Percentiles rank a stretch among this genome's conserved stretches.
These are phyloP conservation scores for Papilio helenus DNA, from an alignment of 1,140 invertebrate species.

Conservation along the genomic window DNA sequence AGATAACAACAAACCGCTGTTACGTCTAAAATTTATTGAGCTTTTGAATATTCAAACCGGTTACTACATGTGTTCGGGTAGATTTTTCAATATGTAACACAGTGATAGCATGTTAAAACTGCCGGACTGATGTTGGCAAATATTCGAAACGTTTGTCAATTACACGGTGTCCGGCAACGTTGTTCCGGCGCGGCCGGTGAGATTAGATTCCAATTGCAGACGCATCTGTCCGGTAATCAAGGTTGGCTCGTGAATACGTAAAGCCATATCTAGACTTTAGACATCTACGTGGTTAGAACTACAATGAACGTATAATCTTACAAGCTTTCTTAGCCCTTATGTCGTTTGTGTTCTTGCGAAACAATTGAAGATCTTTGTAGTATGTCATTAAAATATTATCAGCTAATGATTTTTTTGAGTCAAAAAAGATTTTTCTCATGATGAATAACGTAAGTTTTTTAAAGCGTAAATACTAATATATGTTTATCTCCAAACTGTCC, in stretches of 20 bases:
- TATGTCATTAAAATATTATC: no score
- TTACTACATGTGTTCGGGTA: background rate
- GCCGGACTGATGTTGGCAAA: conserved; percentile 36
- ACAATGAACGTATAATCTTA: conserved; percentile 10
- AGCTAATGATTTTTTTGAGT: no score
- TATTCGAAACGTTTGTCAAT: conserved; percentile 63
- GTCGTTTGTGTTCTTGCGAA: no score
- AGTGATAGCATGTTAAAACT: background rate
- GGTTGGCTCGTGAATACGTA: conserved; percentile 55
- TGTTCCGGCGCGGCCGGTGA: conserved; percentile 51
- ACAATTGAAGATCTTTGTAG: no score
- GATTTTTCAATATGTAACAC: conserved; percentile 12
- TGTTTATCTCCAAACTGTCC: background rate
- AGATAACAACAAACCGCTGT: background rate
- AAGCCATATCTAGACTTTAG: conserved; percentile 39
- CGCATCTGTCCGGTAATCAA: conserved; percentile 63
- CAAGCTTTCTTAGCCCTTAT: no score
- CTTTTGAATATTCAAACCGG: background rate
- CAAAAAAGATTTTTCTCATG: no score
- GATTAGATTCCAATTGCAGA: conserved; percentile 64
- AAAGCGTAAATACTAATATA: background rate
- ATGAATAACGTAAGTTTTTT: no score
- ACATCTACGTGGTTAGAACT: conserved; percentile 45
- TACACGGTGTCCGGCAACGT: conserved; percentile 49
- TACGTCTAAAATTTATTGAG: background rate